These are phyloP conservation scores for Botrylloides violaceus DNA, from an alignment of 23 tunicate species.

Conservation along the genomic window DNA sequence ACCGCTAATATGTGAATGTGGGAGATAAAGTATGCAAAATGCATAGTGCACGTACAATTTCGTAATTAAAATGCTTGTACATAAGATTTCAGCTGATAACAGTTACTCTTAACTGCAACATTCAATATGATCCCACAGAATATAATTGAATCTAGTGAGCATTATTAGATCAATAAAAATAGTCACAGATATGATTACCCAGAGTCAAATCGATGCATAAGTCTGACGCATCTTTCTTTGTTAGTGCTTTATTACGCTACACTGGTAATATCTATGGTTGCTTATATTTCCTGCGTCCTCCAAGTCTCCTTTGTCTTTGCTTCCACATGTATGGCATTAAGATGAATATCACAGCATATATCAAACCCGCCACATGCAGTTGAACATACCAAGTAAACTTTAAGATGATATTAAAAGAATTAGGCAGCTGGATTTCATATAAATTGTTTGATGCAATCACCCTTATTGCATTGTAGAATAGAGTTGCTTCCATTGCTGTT, in stretches of 20 bases:
- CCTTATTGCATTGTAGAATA: background rate
- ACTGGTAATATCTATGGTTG: slow-evolving; percentile 26
- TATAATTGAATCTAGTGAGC: too few species aligned
- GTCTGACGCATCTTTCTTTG: too few species aligned
- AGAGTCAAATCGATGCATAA: too few species aligned
- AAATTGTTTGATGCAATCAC: background rate
- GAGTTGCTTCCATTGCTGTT: background rate
- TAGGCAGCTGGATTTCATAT: background rate
- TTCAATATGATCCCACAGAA: too few species aligned
- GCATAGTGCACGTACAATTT: too few species aligned
- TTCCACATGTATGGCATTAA: slow-evolving; percentile 81
- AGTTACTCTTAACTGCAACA: too few species aligned
- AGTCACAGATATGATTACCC: too few species aligned
- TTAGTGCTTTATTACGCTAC: background rate
- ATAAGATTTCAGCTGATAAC: too few species aligned
- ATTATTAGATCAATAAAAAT: too few species aligned
- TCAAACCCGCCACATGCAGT: slow-evolving; percentile 3
- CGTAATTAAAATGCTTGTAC: too few species aligned
- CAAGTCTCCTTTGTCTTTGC: slow-evolving; percentile 38
- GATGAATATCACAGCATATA: background rate
- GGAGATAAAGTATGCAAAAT: too few species aligned
- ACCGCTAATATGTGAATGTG: too few species aligned
- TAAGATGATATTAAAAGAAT: slow-evolving; percentile 7
- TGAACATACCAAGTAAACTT: slow-evolving; percentile 2
- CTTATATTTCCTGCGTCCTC: slow-evolving; percentile 39